A percentile compares a stretch with the other conserved stretches of the same genome.
Evolutionary conservation across 2,888 invertebrate genomes (phyloP).

Genomic region (Rhamnusium bicolor): DNA sequence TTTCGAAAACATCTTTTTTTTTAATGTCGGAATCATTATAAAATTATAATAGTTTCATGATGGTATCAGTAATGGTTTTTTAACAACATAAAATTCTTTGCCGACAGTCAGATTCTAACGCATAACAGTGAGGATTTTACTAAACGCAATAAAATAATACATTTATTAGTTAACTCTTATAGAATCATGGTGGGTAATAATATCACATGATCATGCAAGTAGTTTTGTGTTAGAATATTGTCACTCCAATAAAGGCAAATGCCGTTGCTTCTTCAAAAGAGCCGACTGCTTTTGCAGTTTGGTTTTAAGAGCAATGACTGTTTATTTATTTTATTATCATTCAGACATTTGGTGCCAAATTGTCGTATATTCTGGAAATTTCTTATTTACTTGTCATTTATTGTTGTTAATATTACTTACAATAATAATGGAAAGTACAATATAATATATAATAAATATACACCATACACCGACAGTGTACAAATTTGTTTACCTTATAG

Average conservation of each 20-base stretch:
- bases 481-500: too few species aligned
- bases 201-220: background rate
- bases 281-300: constrained; percentile 34
- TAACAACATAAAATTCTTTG: background rate
- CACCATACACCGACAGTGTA: background rate
- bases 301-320: constrained; percentile 32
- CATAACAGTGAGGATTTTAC: background rate
- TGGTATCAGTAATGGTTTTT: too few species aligned
- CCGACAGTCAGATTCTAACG: too few species aligned
- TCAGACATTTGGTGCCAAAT: constrained; percentile 42
- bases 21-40: too few species aligned
- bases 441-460: background rate
- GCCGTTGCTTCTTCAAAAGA: constrained; percentile 22
- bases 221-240: constrained; percentile 8
- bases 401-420: constrained; percentile 31
- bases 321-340: constrained; percentile 37
- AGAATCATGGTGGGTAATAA: background rate
- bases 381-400: constrained; percentile 39
- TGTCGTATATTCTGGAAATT: constrained; percentile 29
- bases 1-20: too few species aligned
- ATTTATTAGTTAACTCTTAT: too few species aligned
- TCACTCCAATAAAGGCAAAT: constrained; percentile 29
- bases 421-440: too few species aligned
- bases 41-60: too few species aligned
- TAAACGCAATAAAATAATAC: background rate